A percentile compares a stretch with the other conserved stretches of the same genome.
Conservation (phyloP, 2,113 vertebrate species). For the Lota lota region DNA sequence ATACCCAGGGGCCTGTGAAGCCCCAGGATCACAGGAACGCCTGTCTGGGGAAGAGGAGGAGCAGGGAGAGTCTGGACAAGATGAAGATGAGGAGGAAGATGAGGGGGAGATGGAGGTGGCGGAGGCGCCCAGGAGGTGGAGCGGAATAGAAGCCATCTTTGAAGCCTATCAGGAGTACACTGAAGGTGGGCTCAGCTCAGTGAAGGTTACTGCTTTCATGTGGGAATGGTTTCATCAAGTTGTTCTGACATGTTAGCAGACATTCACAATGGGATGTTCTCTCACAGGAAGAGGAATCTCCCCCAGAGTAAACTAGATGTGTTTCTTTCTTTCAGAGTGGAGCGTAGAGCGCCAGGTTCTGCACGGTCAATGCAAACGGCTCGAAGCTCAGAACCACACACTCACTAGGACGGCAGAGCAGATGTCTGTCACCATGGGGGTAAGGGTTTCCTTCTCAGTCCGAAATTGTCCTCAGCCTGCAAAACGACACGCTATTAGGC, state of each 20-base stretch:
- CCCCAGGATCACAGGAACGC: slow-evolving; percentile 14
- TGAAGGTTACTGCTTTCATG: neutral
- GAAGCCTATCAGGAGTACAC: slow-evolving; percentile 94
- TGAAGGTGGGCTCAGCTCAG: slow-evolving; percentile 77
- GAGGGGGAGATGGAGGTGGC: slow-evolving; percentile 67
- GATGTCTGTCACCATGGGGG: slow-evolving; percentile 93
- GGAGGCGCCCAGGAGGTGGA: slow-evolving; percentile 82
- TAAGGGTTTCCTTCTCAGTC: slow-evolving; percentile 39
- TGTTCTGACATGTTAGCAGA: neutral
- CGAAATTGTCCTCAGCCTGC: too few species aligned
- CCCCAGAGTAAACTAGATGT: too few species aligned
- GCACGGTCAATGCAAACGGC: slow-evolving; percentile 87
- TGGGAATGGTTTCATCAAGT: too few species aligned
- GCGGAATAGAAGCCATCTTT: slow-evolving; percentile 91
- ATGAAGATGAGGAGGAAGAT: slow-evolving; percentile 45
- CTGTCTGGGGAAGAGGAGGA: slow-evolving; percentile 55
- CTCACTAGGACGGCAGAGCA: slow-evolving; percentile 91
- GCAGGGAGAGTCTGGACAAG: slow-evolving; percentile 56
- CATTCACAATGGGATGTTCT: neutral
- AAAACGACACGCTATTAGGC: too few species aligned
- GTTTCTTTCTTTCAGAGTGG: slow-evolving; percentile 76
- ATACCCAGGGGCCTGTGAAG: slow-evolving; percentile 36
- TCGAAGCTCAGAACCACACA: slow-evolving; percentile 92
- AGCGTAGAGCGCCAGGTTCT: slow-evolving; percentile 91
- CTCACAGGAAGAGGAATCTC: too few species aligned